Percentiles rank a stretch among this genome's conserved stretches.
These are phyloP conservation scores for Paradisaea rubra DNA, from an alignment of 2,113 vertebrate genomes.

Conservation along the genomic window DNA sequence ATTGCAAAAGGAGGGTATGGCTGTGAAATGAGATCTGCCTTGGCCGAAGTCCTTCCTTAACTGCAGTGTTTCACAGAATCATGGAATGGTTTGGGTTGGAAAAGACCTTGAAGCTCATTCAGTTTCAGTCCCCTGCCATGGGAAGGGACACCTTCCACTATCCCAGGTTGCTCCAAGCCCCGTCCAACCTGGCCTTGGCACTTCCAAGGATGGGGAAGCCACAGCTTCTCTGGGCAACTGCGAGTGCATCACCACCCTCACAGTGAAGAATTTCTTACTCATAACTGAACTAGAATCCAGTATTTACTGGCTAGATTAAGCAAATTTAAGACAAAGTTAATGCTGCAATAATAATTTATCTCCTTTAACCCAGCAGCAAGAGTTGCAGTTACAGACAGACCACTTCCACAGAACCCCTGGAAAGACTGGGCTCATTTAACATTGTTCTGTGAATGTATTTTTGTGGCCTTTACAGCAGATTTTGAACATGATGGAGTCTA, in stretches of 20 bases:
- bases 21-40: not conserved
- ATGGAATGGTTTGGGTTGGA: not conserved
- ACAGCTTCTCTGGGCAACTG: not conserved
- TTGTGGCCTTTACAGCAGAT: not conserved
- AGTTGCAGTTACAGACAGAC: not conserved
- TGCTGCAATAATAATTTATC: not conserved
- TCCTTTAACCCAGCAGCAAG: not conserved
- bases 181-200: rapidly evolving
- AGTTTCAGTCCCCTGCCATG: not conserved
- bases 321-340: not conserved
- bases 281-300: not conserved
- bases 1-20: not conserved
- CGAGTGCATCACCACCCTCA: not conserved
- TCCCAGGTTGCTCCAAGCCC: not conserved
- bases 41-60: not conserved
- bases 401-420: not conserved
- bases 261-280: not conserved
- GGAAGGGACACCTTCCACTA: not conserved
- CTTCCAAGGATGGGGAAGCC: not conserved
- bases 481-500: not conserved
- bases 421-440: not conserved
- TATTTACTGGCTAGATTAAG: not conserved
- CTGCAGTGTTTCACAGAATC: not conserved
- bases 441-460: not conserved
- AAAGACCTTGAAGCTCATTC: not conserved